phyloP scores from a whole-genome alignment of 2,888 invertebrate genomes.

The Euzophera pinguis region DNA sequence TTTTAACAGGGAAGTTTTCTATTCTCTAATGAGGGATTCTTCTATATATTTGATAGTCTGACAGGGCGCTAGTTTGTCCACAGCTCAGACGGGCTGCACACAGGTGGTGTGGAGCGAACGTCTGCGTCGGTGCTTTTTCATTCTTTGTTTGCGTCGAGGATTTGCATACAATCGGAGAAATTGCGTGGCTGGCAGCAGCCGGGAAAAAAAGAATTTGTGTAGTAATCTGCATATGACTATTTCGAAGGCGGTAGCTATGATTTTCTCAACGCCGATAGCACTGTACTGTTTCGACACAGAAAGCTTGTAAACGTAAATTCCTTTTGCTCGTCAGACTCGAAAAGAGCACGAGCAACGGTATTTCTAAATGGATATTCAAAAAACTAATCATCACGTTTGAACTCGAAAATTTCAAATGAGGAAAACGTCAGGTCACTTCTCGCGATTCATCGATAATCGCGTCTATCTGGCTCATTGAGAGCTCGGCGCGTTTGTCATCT shows the following conservation, averaged over 20 bases:
- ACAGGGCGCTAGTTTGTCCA: conserved; percentile 43
- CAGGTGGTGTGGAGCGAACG: conserved; percentile 60
- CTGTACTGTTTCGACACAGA: conserved; percentile 17
- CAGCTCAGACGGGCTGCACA: conserved; percentile 50
- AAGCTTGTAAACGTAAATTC: neutral
- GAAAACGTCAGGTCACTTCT: conserved; percentile 8
- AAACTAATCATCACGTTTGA: conserved; percentile 4
- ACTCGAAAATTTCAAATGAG: neutral
- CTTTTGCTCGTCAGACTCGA: neutral
- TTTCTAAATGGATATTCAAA: neutral
- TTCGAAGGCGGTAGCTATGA: conserved; percentile 38
- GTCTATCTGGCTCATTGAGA: conserved; percentile 47
- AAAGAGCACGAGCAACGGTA: conserved; percentile 1
- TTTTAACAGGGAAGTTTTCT: too few species aligned
- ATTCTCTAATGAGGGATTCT: neutral
- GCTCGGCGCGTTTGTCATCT: conserved; percentile 67
- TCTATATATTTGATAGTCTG: neutral
- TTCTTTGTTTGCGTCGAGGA: conserved; percentile 72
- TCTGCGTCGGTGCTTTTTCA: conserved; percentile 69
- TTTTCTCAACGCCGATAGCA: conserved; percentile 26
- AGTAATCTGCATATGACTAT: conserved; percentile 57
- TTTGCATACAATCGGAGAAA: conserved; percentile 77
- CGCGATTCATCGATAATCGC: conserved; percentile 45
- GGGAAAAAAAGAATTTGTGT: conserved; percentile 59
- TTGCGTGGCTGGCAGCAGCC: conserved; percentile 61